These are phyloP conservation scores for Ctenodactylus gundi DNA, from an alignment of 2,113 vertebrate genomes.

Conservation along the genomic window DNA sequence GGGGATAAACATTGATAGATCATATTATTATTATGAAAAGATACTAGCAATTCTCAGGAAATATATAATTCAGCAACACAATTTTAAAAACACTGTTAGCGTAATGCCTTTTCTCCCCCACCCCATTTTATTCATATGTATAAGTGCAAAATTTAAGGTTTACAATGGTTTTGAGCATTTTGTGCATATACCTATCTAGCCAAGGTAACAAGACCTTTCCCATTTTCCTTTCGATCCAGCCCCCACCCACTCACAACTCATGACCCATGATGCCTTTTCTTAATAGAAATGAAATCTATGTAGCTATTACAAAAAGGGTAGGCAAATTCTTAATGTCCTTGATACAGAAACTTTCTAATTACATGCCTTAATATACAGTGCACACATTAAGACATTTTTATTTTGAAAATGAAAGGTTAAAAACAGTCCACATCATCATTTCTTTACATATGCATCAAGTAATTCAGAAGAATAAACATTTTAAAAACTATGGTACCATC, in stretches of 20 bases:
- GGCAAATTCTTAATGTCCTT: not conserved
- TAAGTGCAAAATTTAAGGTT: too few species aligned
- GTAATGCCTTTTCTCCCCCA: not conserved
- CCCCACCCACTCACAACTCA: too few species aligned
- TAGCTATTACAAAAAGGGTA: not conserved
- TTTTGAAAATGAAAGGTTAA: not conserved
- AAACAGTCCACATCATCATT: not conserved
- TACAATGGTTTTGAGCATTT: too few species aligned
- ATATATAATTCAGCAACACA: not conserved
- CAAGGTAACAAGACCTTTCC: too few species aligned
- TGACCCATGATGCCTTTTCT: not conserved
- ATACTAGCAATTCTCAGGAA: not conserved
- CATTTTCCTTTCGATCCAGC: too few species aligned
- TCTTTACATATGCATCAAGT: not conserved
- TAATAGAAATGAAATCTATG: not conserved
- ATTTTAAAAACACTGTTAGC: not conserved
- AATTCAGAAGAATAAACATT: not conserved
- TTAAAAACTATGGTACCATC: not conserved
- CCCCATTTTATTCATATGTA: too few species aligned
- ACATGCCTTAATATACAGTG: not conserved
- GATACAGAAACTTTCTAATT: not conserved
- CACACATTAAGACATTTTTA: not conserved
- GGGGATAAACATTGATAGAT: conserved; percentile 26
- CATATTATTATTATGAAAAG: not conserved
- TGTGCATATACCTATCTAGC: too few species aligned